Base-by-base conservation (phyloP, 2,888 invertebrate genomes). In the Hymenopus coronatus region DNA sequence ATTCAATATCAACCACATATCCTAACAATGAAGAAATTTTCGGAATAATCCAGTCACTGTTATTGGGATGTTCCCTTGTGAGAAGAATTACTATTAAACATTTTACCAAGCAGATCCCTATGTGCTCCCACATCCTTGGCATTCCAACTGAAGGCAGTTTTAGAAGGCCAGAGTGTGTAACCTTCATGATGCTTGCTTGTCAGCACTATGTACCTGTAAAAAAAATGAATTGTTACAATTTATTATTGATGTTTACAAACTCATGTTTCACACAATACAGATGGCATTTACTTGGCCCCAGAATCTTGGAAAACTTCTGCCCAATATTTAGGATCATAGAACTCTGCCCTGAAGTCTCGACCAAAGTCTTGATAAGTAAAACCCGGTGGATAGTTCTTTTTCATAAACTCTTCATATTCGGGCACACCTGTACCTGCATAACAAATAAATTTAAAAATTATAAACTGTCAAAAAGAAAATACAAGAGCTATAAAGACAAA, bases 351-450 rank as follows among this genome's bases (percentile, higher is more conserved):
- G 91, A 99, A 99, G 92, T 97, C 95, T 28, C 95, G 95, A 0
- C 96, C 99, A 93, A 99, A 99, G 89, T 99, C 98, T 92, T 98
- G 98, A 93, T 99, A 99, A 0, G 97, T 96, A 92, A 98, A 98
- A 87, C 94, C 95, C 3, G 98, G 97, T 88, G 96, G 96, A 93
- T 97, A 99, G 92, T 97, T 97, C 70, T 96, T 94, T 54, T 95
- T 93, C 97, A 99, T 98, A 92, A 97, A 99, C 0, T 95, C 92
- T 3, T 93, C 92, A 91, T 95, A 94, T n/a, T 70, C 54, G 1
- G 54, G 54, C 4, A 2, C 25, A 6, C 20, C 20, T 3, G 54
- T 20, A 6, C 54, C 54, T 70, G 54, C 20, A 20, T 6, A 70
- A 25, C 20, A 70, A 70, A 30, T 30, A 12, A 40, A 40, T 40